These are phyloP conservation scores for Bembecia ichneumoniformis DNA, from an alignment of 2,888 invertebrate species.

Conservation along the genomic window DNA sequence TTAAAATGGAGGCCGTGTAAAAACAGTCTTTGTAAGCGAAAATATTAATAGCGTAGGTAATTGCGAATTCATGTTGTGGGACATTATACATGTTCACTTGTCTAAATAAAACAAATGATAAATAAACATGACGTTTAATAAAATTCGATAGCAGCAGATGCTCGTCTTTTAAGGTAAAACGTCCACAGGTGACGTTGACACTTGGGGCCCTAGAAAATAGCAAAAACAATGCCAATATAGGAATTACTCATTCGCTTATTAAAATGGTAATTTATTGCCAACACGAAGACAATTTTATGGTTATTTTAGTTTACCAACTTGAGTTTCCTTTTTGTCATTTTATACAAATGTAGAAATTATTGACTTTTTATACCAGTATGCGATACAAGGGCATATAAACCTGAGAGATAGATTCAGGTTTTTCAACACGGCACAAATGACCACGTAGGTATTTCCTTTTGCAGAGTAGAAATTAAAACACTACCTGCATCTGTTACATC, in stretches of 20 bases:
- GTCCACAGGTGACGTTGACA: slow-evolving; percentile 38
- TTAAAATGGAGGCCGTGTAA: too few relatives aligned
- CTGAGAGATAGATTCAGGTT: background rate
- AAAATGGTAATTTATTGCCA: slow-evolving; percentile 66
- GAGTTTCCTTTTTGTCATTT: slow-evolving; percentile 23
- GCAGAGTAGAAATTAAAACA: too few relatives aligned
- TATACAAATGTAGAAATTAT: background rate
- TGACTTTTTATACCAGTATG: background rate
- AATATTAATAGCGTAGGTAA: background rate
- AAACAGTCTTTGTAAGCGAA: background rate
- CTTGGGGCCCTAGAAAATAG: slow-evolving; percentile 28
- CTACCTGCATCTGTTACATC: too few relatives aligned
- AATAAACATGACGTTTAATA: slow-evolving; percentile 70
- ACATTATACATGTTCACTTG: slow-evolving; percentile 27
- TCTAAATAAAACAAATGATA: slow-evolving; percentile 48
- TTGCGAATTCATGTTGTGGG: background rate
- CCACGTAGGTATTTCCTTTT: too few relatives aligned
- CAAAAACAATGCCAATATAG: slow-evolving; percentile 60
- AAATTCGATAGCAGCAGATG: slow-evolving; percentile 70
- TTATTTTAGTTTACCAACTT: slow-evolving; percentile 28
- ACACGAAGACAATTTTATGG: slow-evolving; percentile 54
- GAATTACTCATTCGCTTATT: slow-evolving; percentile 69
- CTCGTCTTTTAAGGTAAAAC: slow-evolving; percentile 56
- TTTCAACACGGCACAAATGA: slow-evolving; percentile 1
- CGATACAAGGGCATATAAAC: background rate